Evolutionary conservation across 2,113 vertebrate genomes (phyloP), one percentile per base, ranked within the genome.

Genomic region (Phyllostomus hastatus): DNA sequence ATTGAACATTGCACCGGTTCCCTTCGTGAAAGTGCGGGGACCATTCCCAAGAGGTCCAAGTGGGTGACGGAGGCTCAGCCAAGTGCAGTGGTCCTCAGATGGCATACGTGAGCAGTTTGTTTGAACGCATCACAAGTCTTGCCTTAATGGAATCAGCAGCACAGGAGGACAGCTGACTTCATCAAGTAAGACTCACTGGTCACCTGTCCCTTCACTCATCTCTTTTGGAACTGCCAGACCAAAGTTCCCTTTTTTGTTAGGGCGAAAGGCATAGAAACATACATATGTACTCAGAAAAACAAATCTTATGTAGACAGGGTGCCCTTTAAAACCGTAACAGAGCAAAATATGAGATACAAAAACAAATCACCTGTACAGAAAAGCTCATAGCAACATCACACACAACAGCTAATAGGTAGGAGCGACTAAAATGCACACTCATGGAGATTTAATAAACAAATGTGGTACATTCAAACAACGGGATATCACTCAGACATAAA

Each of bases 201-300:
- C 54, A 20, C 28, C 26, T 67, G 57, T 76, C 48, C 57, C 70
- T 84, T 84, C 11, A 35, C 52, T 81, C 66, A 52, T 15, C 11
- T 70, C 52, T 90, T 73, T 82, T 24, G 76, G 19, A 89, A 78
- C 19, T 31, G 67, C 57, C 52, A 46, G 54, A n/a, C 33, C 35
- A 64, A 88, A 79, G 31, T 86, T 75, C 69, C 43, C 78, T 38
- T 35, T 31, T 10, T 91, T 1, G 0, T 80, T 69, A 90, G 17
- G 22, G 54, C 43, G 69, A 97, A 92, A 76, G n/a, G 57, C 57
- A 69, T n/a, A 52, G n/a, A 75, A 75, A 90, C 52, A 80, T 28
- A 48, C 59, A 48, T 1, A 11, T 20, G 7, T 15, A 84, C 57
- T 59, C 14, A 52, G 46, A 82, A 72, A 89, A 90, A 41, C 19